These are phyloP conservation scores for Eudorcas thomsonii DNA, from an alignment of 2,113 vertebrate species.

Conservation along the genomic window DNA sequence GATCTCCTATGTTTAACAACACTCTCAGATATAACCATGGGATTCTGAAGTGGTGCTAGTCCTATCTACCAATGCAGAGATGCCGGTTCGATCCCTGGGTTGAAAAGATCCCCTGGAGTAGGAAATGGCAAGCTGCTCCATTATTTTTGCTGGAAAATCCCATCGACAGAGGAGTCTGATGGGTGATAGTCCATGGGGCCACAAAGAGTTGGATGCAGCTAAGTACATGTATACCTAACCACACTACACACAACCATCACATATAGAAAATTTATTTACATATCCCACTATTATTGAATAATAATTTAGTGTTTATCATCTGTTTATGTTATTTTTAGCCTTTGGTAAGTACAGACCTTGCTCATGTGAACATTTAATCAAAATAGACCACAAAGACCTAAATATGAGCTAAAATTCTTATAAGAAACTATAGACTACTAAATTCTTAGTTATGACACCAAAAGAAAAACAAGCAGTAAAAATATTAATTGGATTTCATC, in stretches of 20 bases:
- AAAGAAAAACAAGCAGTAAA: background rate
- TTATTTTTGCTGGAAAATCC: background rate
- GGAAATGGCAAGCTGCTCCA: background rate
- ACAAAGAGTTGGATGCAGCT: background rate
- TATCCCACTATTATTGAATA: background rate
- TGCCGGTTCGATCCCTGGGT: fast-evolving
- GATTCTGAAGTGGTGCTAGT: background rate
- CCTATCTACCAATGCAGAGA: background rate
- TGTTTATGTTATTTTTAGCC: background rate
- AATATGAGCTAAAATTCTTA: background rate
- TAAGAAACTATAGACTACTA: background rate
- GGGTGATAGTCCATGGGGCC: background rate
- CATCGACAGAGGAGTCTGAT: background rate
- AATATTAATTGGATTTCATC: background rate
- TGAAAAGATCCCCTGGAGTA: background rate
- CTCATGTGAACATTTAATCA: background rate
- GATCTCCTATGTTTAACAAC: background rate
- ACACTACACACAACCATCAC: background rate
- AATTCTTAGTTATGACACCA: background rate
- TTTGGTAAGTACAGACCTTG: background rate
- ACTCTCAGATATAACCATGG: background rate
- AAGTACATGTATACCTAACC: background rate
- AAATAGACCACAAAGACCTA: background rate
- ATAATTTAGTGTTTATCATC: background rate
- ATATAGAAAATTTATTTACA: background rate